These are phyloP conservation scores for Caenorhabditis macrosperma DNA, from an alignment of 2,888 invertebrate genomes.

Conservation along the genomic window DNA sequence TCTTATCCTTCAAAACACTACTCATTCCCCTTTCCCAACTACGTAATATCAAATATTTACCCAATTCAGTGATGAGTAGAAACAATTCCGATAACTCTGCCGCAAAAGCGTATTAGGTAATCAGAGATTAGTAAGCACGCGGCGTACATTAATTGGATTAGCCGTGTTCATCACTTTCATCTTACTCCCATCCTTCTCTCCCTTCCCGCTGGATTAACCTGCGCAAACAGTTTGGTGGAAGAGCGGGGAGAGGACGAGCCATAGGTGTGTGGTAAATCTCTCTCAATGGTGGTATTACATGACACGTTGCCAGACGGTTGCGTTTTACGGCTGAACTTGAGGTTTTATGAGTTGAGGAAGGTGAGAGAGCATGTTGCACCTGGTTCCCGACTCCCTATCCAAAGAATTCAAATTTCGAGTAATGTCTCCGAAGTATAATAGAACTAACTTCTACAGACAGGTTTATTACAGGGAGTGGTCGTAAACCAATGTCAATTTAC, in stretches of 20 bases:
- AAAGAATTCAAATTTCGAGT: too few relatives aligned
- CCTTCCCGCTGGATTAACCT: neutral
- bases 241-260: neutral
- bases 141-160: neutral
- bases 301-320: constrained; percentile 2
- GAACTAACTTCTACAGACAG: too few relatives aligned
- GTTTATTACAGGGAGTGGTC: too few relatives aligned
- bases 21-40: too few relatives aligned
- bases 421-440: too few relatives aligned
- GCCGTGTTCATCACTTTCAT: neutral
- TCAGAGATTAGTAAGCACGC: neutral
- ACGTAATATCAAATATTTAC: neutral
- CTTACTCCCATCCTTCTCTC: neutral
- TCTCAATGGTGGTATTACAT: neutral
- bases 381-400: too few relatives aligned
- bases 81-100: neutral
- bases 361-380: neutral
- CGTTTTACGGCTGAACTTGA: neutral
- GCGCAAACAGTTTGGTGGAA: neutral
- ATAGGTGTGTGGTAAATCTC: neutral
- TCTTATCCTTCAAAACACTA: too few relatives aligned
- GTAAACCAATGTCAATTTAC: too few relatives aligned
- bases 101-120: neutral
- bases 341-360: neutral
- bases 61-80: neutral